Conservation (phyloP, 1,140 invertebrate genomes). For the Calycopis cecrops region DNA sequence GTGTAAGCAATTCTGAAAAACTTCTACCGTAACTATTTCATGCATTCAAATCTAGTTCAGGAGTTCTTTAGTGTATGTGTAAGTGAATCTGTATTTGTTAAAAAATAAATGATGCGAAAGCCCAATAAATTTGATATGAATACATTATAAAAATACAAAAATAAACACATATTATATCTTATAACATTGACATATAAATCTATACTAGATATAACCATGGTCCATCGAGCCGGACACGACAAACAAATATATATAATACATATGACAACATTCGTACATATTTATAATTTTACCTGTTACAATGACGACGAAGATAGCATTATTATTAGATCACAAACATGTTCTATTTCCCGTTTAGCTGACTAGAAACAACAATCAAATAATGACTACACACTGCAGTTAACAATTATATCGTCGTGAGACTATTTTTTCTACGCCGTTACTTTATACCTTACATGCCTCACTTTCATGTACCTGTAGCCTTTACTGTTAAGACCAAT, state of each 20-base stretch:
- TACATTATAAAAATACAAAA: constrained; percentile 6
- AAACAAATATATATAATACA: constrained; percentile 24
- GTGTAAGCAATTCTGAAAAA: too few species aligned
- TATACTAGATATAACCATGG: not conserved
- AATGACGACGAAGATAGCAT: constrained; percentile 45
- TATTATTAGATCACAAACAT: constrained; percentile 50
- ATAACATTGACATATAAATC: not conserved
- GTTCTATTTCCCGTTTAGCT: constrained; percentile 48
- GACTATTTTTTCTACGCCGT: constrained; percentile 18
- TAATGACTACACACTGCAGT: constrained; percentile 33
- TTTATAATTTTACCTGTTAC: constrained; percentile 38
- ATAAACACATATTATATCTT: constrained; percentile 1
- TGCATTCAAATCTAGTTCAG: too few species aligned
- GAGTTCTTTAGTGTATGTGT: too few species aligned
- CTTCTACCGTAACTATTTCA: too few species aligned
- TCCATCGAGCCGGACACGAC: constrained; percentile 8
- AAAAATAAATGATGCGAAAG: not conserved
- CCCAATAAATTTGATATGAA: not conserved
- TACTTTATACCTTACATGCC: constrained; percentile 1
- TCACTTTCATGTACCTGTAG: not conserved
- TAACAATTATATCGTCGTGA: constrained; percentile 21
- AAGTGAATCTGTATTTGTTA: too few species aligned
- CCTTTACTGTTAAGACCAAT: too few species aligned
- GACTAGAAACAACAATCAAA: constrained; percentile 50
- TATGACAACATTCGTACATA: constrained; percentile 28